phyloP scores from a whole-genome alignment of 2,888 invertebrate species.

The Stegophylla sp. region DNA sequence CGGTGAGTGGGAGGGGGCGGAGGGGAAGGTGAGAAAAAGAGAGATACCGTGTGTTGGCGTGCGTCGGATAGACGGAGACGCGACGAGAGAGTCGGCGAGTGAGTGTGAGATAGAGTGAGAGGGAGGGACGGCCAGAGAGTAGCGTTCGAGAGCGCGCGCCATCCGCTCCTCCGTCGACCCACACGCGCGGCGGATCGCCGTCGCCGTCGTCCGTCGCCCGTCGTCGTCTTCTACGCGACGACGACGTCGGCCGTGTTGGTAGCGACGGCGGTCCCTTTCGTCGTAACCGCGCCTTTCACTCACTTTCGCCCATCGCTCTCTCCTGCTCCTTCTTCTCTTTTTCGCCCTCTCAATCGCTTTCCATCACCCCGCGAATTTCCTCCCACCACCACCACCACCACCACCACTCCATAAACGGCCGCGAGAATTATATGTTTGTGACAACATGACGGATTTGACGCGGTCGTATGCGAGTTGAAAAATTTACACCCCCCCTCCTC shows the following conservation, averaged over 20 bases:
- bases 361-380: slow-evolving; percentile 2
- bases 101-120: too few relatives aligned
- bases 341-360: neutral
- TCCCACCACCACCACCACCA: neutral
- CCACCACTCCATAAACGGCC: neutral
- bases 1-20: too few relatives aligned
- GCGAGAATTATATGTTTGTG: slow-evolving; percentile 32
- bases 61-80: too few relatives aligned
- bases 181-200: neutral
- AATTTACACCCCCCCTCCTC: slow-evolving; percentile 3
- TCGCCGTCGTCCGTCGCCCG: too few relatives aligned
- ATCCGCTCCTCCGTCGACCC: neutral
- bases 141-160: slow-evolving; percentile 24
- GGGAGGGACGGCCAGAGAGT: too few relatives aligned
- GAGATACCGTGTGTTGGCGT: too few relatives aligned
- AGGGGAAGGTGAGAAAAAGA: too few relatives aligned
- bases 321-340: neutral
- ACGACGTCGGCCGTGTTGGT: too few relatives aligned
- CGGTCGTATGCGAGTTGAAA: slow-evolving; percentile 20
- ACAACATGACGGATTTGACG: slow-evolving; percentile 45
- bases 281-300: neutral
- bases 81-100: too few relatives aligned
- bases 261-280: too few relatives aligned
- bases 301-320: neutral
- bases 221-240: too few relatives aligned